Base-by-base conservation (phyloP, 37 sponge, comb jelly and placozoan genomes). In the Crambe crambe region DNA sequence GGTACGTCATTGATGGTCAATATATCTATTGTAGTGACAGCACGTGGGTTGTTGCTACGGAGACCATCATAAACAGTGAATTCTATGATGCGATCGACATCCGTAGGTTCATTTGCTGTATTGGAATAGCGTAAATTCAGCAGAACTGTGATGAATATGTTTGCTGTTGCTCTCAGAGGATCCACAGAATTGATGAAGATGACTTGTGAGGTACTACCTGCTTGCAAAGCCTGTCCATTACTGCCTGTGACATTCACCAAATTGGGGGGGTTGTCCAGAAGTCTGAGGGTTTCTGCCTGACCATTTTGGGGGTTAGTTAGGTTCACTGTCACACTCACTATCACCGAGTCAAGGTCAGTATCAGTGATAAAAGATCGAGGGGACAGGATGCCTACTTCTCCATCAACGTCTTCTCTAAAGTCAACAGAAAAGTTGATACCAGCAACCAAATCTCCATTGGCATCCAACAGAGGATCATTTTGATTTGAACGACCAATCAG, bases 401-500 rank as follows among this genome's bases (percentile, higher is more conserved):
- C 71, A 17, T 75, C 75, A 0, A 42, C 36, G 0, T 39, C 87
- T 66, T 92, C 92, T 27, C 34, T 71, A 68, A 87, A 83, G 3
- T 27, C 42, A 18, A 80, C 72, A 2, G 57, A 5, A 40, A 68
- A 87, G 62, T 92, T 67, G 57, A 84, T 76, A 26, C 74, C 82
- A 75, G 34, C 68, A 6, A 64, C 70, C 29, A 38, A 31, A 12
- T 51, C 72, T 9, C 92, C 92, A 81, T 83, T 92, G 37, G 85
- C 85, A 85, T 83, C 88, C 39, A 92, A 37, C 34, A 84, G 69
- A 6, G 92, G 92, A 43, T 60, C 29, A 36, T 44, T 32, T 63
- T 84, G 87, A 40, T 85, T 91, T n/a, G 83, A 78, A 22, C 82
- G 88, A 34, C 81, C 88, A 35, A 34, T 75, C 20, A 87, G 38